Percentiles rank a stretch among this genome's conserved stretches.
Conservation (phyloP, 2,888 invertebrate species). For the Sinotaia quadrata region DNA sequence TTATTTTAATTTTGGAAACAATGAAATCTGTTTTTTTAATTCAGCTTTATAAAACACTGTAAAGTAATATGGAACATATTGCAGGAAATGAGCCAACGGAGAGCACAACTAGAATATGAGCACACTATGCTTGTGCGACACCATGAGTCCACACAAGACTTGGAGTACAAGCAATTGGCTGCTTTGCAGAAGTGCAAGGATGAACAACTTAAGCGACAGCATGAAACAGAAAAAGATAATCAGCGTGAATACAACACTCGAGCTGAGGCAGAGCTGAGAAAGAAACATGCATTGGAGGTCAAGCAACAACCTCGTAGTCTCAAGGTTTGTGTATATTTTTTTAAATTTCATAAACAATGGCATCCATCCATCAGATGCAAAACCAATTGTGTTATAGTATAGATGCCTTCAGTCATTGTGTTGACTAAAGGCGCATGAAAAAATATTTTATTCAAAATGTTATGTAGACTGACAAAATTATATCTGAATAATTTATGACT, state of each 20-base stretch:
- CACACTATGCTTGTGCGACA: conserved; percentile 94
- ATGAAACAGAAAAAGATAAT: conserved; percentile 93
- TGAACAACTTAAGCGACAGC: conserved; percentile 88
- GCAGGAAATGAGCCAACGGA: conserved; percentile 94
- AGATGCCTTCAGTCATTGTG: no score
- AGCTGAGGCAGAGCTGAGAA: conserved; percentile 92
- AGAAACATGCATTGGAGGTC: conserved; percentile 96
- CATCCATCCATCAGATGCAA: no score
- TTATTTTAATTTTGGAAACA: no score
- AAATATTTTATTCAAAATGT: no score
- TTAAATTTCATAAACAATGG: no score
- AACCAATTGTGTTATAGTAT: no score
- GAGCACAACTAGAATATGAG: conserved; percentile 94
- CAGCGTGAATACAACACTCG: conserved; percentile 91
- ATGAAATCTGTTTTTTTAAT: no score
- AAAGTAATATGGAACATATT: no score
- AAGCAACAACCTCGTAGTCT: conserved; percentile 99
- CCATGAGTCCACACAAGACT: conserved; percentile 96
- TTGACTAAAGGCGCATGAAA: no score
- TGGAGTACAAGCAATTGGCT: conserved; percentile 95
- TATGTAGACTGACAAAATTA: no score
- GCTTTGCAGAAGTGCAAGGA: conserved; percentile 85
- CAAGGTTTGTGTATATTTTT: conserved; percentile 82
- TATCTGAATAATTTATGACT: no score
- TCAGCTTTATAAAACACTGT: no score